Evolutionary conservation across 2,888 invertebrate species (phyloP), one percentile per base, ranked within the genome.

Genomic region (Ophioninae sp.): DNA sequence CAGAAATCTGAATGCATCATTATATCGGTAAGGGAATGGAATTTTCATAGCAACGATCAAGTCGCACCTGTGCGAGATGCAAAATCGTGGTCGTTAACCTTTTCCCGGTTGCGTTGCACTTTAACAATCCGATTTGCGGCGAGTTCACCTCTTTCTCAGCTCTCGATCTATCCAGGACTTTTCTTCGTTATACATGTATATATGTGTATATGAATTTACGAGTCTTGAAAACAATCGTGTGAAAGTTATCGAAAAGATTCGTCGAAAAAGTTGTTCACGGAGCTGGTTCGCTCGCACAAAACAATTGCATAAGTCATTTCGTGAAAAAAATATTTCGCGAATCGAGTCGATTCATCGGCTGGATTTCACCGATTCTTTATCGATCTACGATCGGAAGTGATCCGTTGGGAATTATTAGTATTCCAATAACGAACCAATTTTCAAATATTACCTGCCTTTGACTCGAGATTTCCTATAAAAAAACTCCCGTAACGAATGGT

Each of bases 61-160:
- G n/a, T 51, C 9, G 69, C 81, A 84, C 84, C 74, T 79, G 84
- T 74, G 44, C 59, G 17, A 72, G 61, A 82, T 81, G 68, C 63
- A 78, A 56, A 23, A 41, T 59, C n/a, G 37, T 64, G 81, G 78
- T 81, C 83, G 75, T 76, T 81, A 79, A 84, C 84, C 84, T 84
- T 79, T 84, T 74, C 51, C 20, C 59, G 56, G 37, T 37, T 59
- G 22, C 39, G 23, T 69, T 81, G 81, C 58, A 79, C 77, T 81
- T 81, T 79, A 44, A 67, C 67, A 81, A 84, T 81, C 81, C 44
- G 61, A 79, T 84, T 74, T 67, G 30, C 67, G 39, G 44, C 44
- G 81, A 84, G 84, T 84, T 84, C 84, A 81, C 67, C 67, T 81
- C 84, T 81, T 84, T 84, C 84, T 84, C 84, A 84, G 84, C 78